Base-by-base conservation (phyloP, 2,797 vertebrate genomes). In the Nyctalus aviator region DNA sequence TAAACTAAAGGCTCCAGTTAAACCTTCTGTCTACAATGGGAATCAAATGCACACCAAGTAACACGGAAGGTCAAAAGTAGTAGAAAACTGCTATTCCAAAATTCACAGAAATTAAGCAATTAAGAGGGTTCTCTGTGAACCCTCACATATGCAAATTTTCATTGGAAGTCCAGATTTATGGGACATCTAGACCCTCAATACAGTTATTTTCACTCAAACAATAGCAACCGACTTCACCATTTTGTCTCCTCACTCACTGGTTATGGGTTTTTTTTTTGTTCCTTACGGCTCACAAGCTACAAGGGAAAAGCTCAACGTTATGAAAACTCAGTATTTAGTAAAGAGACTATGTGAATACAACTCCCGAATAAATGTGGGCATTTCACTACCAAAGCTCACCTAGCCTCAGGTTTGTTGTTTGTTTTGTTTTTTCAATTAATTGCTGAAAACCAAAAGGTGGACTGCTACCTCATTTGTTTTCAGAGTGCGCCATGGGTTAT, bases 301-400 rank as follows among this genome's bases (percentile, higher is more conserved):
- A 83, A 64, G 21, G 18, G 46, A 77, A 85, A 79, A 2, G 7
- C 20, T 91, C 87, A 44, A n/a, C 41, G 83, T 82, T 25, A 15
- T 15, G 37, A 88, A 96, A 91, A 93, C 2, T 94, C 88, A 96
- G 94, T 78, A 92, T 85, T 93, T 92, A 93, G 88, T 66, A 91
- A 94, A 94, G 82, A 96, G 90, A 86, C 93, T 94, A 96, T 90
- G 90, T 94, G 96, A 96, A 93, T 86, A 92, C 53, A 88, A 83
- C 64, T 94, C 81, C 46, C 32, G 23, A 95, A 69, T 41, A 48
- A 88, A n/a, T 37, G 71, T 62, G 93, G 94, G 94, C 88, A 93
- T 94, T 85, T 88, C 91, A 92, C 37, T 71, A 90, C 78, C 50
- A 76, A 93, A 88, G 66, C 25, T 81, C 77, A 88, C 69, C 44